phyloP scores from a whole-genome alignment of 2,797 vertebrate species.

The Melanotaenia boesemani region DNA sequence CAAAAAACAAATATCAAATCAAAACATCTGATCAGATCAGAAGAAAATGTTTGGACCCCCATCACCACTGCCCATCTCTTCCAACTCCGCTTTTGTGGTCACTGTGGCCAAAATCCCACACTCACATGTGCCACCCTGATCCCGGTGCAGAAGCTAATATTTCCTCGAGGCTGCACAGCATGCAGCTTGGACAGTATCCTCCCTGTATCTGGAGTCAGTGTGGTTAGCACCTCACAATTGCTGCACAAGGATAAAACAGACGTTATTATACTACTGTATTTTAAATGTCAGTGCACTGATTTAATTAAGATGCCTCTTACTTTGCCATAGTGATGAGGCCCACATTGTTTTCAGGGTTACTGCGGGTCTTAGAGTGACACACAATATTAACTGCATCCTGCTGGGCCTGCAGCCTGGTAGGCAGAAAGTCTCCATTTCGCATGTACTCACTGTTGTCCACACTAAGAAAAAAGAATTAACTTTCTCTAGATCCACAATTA shows the following conservation, averaged over 20 bases:
- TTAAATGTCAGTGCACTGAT: constrained; percentile 10
- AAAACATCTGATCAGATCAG: neutral
- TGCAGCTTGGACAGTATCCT: constrained; percentile 96
- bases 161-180: constrained; percentile 92
- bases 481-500: neutral
- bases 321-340: constrained; percentile 96
- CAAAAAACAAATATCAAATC: neutral
- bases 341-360: constrained; percentile 96
- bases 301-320: constrained; percentile 70
- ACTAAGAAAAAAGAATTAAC: constrained; percentile 78
- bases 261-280: neutral
- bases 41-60: too few species aligned
- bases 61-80: neutral
- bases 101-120: constrained; percentile 21
- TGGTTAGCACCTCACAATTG: constrained; percentile 96
- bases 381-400: constrained; percentile 97
- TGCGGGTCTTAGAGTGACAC: constrained; percentile 95
- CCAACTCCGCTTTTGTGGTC: neutral
- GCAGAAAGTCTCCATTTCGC: constrained; percentile 95
- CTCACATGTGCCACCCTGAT: constrained; percentile 96
- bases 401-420: constrained; percentile 94
- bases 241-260: constrained; percentile 67
- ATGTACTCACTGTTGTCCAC: constrained; percentile 98
- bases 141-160: constrained; percentile 94
- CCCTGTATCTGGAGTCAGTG: constrained; percentile 92